Evolutionary conservation across 1,140 invertebrate genomes (phyloP).

Genomic region (Temnothorax nylanderi): DNA sequence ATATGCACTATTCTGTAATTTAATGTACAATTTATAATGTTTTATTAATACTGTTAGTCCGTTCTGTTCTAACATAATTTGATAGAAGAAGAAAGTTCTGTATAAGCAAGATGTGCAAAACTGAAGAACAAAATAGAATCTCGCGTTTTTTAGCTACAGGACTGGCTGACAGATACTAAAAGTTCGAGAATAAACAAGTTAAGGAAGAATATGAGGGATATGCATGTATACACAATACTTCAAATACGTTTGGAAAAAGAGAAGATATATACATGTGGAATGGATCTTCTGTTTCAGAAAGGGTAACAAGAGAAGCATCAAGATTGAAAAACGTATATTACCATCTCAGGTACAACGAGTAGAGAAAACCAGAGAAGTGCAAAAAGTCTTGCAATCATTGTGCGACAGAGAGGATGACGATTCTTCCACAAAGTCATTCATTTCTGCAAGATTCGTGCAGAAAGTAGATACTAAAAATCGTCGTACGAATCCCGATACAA

Average conservation of each 20-base stretch:
- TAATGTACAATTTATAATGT: slow-evolving; percentile 12
- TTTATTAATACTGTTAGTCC: slow-evolving; percentile 44
- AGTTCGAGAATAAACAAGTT: slow-evolving; percentile 47
- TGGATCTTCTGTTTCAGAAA: slow-evolving; percentile 78
- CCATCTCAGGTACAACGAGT: slow-evolving; percentile 31
- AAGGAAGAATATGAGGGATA: slow-evolving; percentile 50
- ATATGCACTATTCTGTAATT: slow-evolving; percentile 23
- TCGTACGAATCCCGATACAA: not conserved
- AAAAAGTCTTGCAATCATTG: slow-evolving; percentile 21
- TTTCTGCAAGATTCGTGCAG: not conserved
- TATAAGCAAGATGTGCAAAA: slow-evolving; percentile 20
- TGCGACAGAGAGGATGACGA: slow-evolving; percentile 57
- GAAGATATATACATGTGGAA: slow-evolving; percentile 62
- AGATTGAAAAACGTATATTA: slow-evolving; percentile 49
- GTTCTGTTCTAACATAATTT: slow-evolving; percentile 40
- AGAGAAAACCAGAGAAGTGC: slow-evolving; percentile 2
- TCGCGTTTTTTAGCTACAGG: slow-evolving; percentile 57
- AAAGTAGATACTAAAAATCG: not conserved
- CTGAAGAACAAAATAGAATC: slow-evolving; percentile 51
- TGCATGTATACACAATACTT: slow-evolving; percentile 65
- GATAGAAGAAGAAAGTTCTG: slow-evolving; percentile 34
- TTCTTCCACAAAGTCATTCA: not conserved
- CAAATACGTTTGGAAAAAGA: slow-evolving; percentile 61
- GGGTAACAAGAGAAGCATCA: slow-evolving; percentile 56
- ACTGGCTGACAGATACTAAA: slow-evolving; percentile 56